Evolutionary conservation across 2,113 vertebrate species (phyloP), one percentile per base, ranked within the genome.

Genomic region (Gopherus flavomarginatus): DNA sequence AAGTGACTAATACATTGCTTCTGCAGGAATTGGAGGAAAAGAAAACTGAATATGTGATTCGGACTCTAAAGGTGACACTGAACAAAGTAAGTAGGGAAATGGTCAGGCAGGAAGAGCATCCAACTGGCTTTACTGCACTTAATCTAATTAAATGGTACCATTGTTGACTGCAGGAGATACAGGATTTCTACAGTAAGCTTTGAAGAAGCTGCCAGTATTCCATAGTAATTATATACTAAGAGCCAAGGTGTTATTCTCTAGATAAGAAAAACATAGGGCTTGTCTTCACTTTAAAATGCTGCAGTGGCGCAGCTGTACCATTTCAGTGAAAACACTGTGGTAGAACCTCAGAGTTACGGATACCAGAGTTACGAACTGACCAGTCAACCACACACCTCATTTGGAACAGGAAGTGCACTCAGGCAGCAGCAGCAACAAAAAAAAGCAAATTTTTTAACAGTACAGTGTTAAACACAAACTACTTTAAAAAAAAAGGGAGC

Each of bases 11-110:
- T 96, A 53, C 87, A 84, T 83, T 93, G 81, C 81, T 83, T 95
- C 94, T 88, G 85, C 96, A 99, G 99, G 99, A 98, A 94, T 98
- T 97, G 21, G 99, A 99, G 93, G 98, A 99, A 88, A 98, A 93
- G 90, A 99, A 98, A 97, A 99, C 98, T 3, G 99, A 99, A 90
- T 99, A 99, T 81, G 86, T 99, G 86, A 98, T 99, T 57, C 99
- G 99, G 96, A 99, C 93, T 42, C 97, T 99, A 92, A 98, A 98
- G 95, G 95, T 98, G 97, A 98, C 98, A 52, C 98, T 98, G 97
- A 96, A 94, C 2, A 98, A 97, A 83, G 99, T 99, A 98, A 99
- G 99, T 96, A 94, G 75, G 81, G 80, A 81, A 94, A 26, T 83
- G 79, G 29, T n/a, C 17, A 47, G 52, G 93, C 77, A 88, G 85